Evolutionary conservation across 2,888 invertebrate species (phyloP).

Genomic region (Julus scandinavius): DNA sequence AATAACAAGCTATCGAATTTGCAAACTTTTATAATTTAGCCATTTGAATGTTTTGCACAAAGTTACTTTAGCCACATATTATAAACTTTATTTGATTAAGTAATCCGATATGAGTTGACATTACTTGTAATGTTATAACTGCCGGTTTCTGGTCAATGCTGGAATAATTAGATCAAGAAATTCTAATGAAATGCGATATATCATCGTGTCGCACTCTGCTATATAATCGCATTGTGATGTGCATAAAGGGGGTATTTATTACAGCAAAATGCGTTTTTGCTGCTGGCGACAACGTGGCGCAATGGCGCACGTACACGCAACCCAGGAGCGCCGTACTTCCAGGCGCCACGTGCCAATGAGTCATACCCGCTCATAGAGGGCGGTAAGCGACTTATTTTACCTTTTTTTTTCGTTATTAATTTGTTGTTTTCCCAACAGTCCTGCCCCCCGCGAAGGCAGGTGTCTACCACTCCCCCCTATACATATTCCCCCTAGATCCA

Average conservation of each 20-base stretch:
- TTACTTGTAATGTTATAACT: too few species aligned
- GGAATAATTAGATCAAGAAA: too few species aligned
- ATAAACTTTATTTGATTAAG: too few species aligned
- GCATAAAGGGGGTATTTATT: neutral
- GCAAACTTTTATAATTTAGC: too few species aligned
- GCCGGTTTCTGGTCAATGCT: too few species aligned
- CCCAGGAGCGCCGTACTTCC: slow-evolving; percentile 24
- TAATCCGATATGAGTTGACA: too few species aligned
- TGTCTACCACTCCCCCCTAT: neutral
- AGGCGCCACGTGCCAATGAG: slow-evolving; percentile 32
- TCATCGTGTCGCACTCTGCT: too few species aligned
- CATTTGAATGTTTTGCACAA: too few species aligned
- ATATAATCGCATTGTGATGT: neutral
- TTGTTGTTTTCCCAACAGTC: slow-evolving; percentile 19
- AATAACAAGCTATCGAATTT: too few species aligned
- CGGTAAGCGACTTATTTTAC: neutral
- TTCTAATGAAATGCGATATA: too few species aligned
- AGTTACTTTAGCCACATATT: too few species aligned
- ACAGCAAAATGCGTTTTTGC: neutral
- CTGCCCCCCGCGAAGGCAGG: neutral
- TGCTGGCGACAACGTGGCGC: slow-evolving; percentile 34
- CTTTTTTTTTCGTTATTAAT: slow-evolving; percentile 15
- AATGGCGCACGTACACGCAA: slow-evolving; percentile 24
- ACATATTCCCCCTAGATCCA: neutral
- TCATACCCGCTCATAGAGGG: slow-evolving; percentile 7